phyloP scores from a whole-genome alignment of 2,888 invertebrate genomes.

The Dolichopus griseipennis region DNA sequence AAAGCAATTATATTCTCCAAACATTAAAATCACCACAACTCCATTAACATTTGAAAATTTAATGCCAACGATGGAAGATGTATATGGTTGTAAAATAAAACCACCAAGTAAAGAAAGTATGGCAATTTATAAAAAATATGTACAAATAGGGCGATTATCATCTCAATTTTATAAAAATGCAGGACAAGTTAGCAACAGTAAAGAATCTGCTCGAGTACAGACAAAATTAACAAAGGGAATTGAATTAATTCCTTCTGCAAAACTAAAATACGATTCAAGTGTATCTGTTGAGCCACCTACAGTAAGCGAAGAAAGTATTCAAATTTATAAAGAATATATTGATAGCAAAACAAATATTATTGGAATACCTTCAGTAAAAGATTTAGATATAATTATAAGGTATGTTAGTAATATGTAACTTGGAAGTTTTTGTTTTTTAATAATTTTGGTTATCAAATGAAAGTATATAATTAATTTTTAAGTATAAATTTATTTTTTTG shows the following conservation, averaged over 20 bases:
- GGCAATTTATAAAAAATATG: conserved; percentile 38
- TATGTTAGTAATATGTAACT: conserved; percentile 15
- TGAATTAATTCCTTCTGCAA: conserved; percentile 31
- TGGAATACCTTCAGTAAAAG: conserved; percentile 15
- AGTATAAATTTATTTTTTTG: too few relatives aligned
- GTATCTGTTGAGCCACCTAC: conserved; percentile 34
- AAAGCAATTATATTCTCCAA: not conserved
- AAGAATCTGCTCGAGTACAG: conserved; percentile 22
- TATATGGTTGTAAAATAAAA: conserved; percentile 38
- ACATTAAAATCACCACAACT: not conserved
- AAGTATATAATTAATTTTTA: too few relatives aligned
- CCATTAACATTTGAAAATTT: conserved; percentile 32
- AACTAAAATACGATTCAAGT: conserved; percentile 33
- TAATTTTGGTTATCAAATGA: not conserved
- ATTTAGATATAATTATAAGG: conserved; percentile 17
- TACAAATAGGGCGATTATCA: conserved; percentile 35
- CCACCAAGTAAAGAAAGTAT: conserved; percentile 34
- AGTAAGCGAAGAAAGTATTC: conserved; percentile 32
- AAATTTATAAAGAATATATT: conserved; percentile 38
- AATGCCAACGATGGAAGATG: conserved; percentile 37
- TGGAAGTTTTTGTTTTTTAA: too few relatives aligned
- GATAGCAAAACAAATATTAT: conserved; percentile 28
- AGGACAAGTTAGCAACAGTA: conserved; percentile 14
- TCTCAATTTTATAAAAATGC: conserved; percentile 16
- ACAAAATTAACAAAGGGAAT: conserved; percentile 32